Evolutionary conservation across 2,113 vertebrate species (phyloP), one percentile per base, ranked within the genome.

Genomic region (Rallus limicola): DNA sequence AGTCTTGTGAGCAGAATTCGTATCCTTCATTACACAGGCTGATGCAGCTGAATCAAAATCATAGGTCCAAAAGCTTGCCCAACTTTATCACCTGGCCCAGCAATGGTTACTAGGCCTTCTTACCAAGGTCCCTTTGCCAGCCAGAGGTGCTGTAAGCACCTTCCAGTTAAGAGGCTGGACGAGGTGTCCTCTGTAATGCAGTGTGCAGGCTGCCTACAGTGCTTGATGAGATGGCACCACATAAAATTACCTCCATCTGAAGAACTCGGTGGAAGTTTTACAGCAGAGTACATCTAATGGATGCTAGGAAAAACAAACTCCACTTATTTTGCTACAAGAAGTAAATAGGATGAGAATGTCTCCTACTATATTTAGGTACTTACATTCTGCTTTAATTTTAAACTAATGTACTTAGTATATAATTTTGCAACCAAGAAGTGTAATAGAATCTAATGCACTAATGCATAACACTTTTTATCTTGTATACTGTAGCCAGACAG

Each of bases 391-490:
- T 90, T 48, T 88, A 86, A 86, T 81, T 92, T 76, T 65, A 48
- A 59, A 67, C 40, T 70, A 90, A 92, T 78, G 62, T 40, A 92
- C 62, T 79, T 71, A 62, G 31, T 46, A 59, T 21, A 59, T 44
- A 82, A 82, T 95, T 91, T 87, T 91, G 83, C 36, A 91, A 85
- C 33, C 64, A 92, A 76, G 31, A 81, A 89, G 13, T 19, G 23
- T 46, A 91, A 69, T 10, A 75, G 53, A 94, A 88, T 69, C 23
- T 82, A 95, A 94, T 72, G 31, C 77, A 74, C 56, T 84, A 94
- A 84, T 72, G 50, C 38, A 42, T 69, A 82, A 62, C 77, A 86
- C 64, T 92, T 92, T 84, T 69, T 83, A 95, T 86, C 24, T n/a
- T 36, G 14, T 42, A 26, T n/a, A 53, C 29, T 82, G 29, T 24